Evolutionary conservation across 2,797 vertebrate species (phyloP).

Genomic region (Lycodopsis pacificus): DNA sequence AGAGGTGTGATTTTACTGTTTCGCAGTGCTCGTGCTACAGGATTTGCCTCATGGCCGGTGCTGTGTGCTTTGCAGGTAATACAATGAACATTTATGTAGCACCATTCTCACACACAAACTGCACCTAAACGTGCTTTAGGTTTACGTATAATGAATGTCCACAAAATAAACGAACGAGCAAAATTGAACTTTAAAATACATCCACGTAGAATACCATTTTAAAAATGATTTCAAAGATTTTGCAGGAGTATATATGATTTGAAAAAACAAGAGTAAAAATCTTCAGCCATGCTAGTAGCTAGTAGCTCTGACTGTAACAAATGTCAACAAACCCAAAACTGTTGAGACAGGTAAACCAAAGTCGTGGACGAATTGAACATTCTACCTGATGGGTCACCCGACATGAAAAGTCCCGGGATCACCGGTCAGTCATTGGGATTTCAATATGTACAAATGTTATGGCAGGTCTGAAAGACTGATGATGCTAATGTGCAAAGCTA

Average conservation of each 20-base stretch:
- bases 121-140: background rate
- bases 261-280: too few species aligned
- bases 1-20: slow-evolving; percentile 37
- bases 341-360: too few species aligned
- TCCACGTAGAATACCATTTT: background rate
- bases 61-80: background rate
- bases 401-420: too few species aligned
- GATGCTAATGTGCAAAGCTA: too few species aligned
- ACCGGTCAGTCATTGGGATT: too few species aligned
- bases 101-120: background rate
- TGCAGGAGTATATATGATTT: background rate
- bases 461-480: too few species aligned
- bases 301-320: background rate
- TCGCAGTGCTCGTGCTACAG: background rate
- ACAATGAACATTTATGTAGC: background rate
- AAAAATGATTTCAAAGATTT: background rate
- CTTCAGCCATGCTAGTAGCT: too few species aligned
- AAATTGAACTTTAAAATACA: background rate
- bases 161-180: background rate
- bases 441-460: too few species aligned
- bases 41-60: background rate
- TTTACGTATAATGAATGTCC: background rate
- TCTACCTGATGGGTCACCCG: too few species aligned
- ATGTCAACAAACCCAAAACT: background rate
- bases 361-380: too few species aligned